Conservation (phyloP, 2,888 invertebrate genomes). For the Rutpela maculata region DNA sequence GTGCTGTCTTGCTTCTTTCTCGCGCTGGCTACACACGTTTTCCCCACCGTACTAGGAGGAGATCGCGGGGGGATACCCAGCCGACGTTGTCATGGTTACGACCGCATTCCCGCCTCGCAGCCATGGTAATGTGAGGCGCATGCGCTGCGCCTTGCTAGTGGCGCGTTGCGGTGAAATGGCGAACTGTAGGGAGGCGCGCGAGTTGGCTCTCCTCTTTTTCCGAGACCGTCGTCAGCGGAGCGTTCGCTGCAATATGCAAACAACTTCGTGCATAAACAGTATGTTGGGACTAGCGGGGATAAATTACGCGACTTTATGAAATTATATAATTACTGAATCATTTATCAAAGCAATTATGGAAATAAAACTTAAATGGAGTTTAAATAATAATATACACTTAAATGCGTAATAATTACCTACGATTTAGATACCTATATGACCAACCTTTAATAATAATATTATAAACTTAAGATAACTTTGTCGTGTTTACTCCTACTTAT, state of each 20-base stretch:
- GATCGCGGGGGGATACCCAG: conserved; percentile 47
- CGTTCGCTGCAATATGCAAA: conserved; percentile 37
- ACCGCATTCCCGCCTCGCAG: conserved; percentile 75
- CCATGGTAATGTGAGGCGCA: conserved; percentile 70
- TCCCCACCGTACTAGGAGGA: conserved; percentile 33
- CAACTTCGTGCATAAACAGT: conserved; percentile 13
- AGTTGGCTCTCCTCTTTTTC: conserved; percentile 56
- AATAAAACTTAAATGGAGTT: neutral
- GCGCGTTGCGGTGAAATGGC: conserved; percentile 66
- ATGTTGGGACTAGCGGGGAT: conserved; percentile 7
- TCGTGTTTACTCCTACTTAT: too few relatives aligned
- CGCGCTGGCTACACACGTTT: conserved; percentile 44
- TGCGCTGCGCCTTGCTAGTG: conserved; percentile 63
- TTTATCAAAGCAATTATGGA: conserved; percentile 4
- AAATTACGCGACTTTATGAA: conserved; percentile 10
- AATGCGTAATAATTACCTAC: too few relatives aligned
- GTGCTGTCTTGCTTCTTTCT: conserved; percentile 39
- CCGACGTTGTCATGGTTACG: conserved; percentile 72
- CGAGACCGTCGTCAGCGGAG: conserved; percentile 35
- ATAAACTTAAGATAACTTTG: too few relatives aligned
- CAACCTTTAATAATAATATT: too few relatives aligned
- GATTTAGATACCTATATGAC: too few relatives aligned
- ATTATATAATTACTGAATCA: conserved; percentile 10
- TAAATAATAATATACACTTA: neutral
- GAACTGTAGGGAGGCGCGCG: conserved; percentile 64